A percentile compares a stretch with the other conserved stretches of the same genome.
These are phyloP conservation scores for Zapornia atra DNA, from an alignment of 2,113 vertebrate species.

Conservation along the genomic window DNA sequence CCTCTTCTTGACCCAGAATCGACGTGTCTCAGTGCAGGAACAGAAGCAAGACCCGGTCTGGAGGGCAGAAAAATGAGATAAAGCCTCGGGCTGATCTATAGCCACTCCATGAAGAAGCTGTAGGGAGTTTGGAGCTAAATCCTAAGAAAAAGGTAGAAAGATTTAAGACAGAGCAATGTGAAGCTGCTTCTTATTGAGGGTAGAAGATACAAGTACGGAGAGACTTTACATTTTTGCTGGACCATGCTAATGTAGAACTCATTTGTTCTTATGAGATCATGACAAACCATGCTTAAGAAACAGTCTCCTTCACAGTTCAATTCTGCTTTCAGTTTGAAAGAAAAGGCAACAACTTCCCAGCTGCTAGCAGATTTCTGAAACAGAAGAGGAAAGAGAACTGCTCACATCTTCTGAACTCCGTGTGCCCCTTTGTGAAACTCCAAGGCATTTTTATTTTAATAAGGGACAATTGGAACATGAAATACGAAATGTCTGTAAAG, in stretches of 20 bases:
- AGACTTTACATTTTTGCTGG: not conserved
- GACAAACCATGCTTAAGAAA: not conserved
- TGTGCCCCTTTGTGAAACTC: fast-evolving
- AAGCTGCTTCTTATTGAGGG: not conserved
- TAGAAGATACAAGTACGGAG: not conserved
- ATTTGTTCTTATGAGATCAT: not conserved
- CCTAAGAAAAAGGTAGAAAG: not conserved
- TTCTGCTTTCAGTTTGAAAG: not conserved
- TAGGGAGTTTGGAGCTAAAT: not conserved
- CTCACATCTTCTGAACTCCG: not conserved
- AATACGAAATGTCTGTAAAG: not conserved
- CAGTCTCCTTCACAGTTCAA: not conserved
- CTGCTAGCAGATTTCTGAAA: not conserved
- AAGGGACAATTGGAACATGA: not conserved
- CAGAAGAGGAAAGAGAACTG: not conserved
- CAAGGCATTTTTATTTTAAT: not conserved
- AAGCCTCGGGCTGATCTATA: not conserved
- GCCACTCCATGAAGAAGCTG: not conserved
- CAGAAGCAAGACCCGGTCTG: not conserved
- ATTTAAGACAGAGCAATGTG: not conserved
- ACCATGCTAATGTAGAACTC: not conserved
- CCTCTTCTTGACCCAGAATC: not conserved
- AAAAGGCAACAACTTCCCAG: not conserved
- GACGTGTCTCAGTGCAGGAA: not conserved
- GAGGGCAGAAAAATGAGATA: not conserved